These are phyloP conservation scores for Emydura subglobosa DNA, from an alignment of 2,113 vertebrate species.

Conservation along the genomic window DNA sequence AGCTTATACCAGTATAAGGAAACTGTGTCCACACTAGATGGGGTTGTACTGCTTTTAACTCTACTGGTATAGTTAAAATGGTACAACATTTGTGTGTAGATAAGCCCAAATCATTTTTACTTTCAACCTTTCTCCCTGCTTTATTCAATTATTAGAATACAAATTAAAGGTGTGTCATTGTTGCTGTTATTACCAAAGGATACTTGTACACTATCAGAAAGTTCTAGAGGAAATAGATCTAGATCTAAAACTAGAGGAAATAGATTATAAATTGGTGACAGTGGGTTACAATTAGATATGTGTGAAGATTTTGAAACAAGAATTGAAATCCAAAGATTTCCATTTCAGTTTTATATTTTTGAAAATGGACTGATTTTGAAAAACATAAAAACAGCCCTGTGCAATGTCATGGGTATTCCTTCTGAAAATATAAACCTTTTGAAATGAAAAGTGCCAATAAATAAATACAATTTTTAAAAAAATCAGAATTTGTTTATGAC, in stretches of 20 bases:
- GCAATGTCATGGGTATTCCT: neutral
- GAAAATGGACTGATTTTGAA: neutral
- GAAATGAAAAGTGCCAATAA: neutral
- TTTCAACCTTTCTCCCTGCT: neutral
- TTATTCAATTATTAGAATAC: neutral
- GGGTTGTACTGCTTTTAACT: neutral
- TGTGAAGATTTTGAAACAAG: neutral
- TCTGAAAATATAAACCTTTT: neutral
- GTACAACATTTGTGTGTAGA: neutral
- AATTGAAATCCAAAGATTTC: neutral
- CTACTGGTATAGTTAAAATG: neutral
- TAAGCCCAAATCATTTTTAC: neutral
- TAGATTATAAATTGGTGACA: constrained; percentile 8
- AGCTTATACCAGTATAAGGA: neutral
- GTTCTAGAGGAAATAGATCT: neutral
- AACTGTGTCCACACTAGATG: neutral
- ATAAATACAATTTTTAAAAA: neutral
- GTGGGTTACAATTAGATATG: neutral
- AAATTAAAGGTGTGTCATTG: neutral
- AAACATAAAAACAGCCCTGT: neutral
- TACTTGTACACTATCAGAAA: neutral
- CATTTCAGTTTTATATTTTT: constrained; percentile 8
- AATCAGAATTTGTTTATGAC: neutral
- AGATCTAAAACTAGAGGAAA: neutral
- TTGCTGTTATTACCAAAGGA: neutral